Evolutionary conservation across 1,140 invertebrate genomes (phyloP).

Genomic region (Micrasema minimum): DNA sequence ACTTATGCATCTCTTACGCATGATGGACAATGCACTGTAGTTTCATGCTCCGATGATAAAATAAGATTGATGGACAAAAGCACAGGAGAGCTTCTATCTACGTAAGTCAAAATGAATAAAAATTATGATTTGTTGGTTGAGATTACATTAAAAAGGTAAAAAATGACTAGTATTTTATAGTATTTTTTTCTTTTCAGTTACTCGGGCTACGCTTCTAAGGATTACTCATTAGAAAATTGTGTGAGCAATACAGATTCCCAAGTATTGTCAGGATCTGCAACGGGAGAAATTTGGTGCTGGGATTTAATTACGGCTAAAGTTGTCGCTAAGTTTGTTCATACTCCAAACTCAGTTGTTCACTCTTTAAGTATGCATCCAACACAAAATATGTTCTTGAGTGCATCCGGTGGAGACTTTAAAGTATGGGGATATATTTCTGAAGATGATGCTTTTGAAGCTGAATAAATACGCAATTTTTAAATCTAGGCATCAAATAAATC

Average conservation of each 20-base stretch:
- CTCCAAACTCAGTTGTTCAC: slow-evolving; percentile 68
- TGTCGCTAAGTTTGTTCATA: slow-evolving; percentile 63
- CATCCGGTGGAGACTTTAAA: slow-evolving; percentile 74
- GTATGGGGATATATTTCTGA: slow-evolving; percentile 66
- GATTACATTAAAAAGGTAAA: too few species aligned
- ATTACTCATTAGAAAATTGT: slow-evolving; percentile 88
- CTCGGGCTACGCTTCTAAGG: slow-evolving; percentile 79
- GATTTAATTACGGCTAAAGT: slow-evolving; percentile 82
- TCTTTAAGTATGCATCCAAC: slow-evolving; percentile 80
- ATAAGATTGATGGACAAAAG: slow-evolving; percentile 91
- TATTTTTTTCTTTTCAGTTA: slow-evolving; percentile 67
- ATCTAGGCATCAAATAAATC: too few species aligned
- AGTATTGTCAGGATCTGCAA: slow-evolving; percentile 88
- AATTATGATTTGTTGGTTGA: too few species aligned
- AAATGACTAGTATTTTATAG: too few species aligned
- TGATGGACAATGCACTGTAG: slow-evolving; percentile 88
- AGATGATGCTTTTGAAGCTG: slow-evolving; percentile 29
- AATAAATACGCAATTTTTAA: too few species aligned
- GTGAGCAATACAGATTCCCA: slow-evolving; percentile 84
- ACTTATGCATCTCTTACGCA: slow-evolving; percentile 81
- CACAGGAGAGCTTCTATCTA: slow-evolving; percentile 82
- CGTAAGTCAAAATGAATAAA: slow-evolving; percentile 58
- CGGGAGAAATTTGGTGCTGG: slow-evolving; percentile 89
- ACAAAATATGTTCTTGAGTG: slow-evolving; percentile 73
- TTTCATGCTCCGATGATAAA: slow-evolving; percentile 83